Base-by-base conservation (phyloP, 1,140 invertebrate genomes). In the Mactra quadrangularis region DNA sequence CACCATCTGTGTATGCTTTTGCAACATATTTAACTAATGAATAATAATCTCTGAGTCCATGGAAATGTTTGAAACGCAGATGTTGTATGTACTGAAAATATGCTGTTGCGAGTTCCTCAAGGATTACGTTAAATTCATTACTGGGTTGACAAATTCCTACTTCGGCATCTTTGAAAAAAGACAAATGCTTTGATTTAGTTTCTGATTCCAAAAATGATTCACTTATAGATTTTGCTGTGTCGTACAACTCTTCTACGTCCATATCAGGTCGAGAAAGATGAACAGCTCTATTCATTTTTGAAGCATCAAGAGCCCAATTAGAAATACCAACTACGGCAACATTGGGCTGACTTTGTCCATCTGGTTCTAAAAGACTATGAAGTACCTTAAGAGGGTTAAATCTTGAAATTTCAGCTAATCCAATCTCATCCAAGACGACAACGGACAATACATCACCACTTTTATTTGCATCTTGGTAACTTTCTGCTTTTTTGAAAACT, bases 31-130 rank as follows among this genome's bases (percentile, higher is more conserved):
- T 90, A 13, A 88, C 87, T 22, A 90, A 57, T 13, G 89, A 87
- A 57, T 90, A 90, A 57, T 83, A 90, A 38, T 90, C 89, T 45
- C 89, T 72, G 3, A 90, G 75, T 6, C 89, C 89, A 85, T 90
- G 89, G 60, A 89, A 90, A 68, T 90, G 87, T 59, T 81, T 64
- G 41, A 88, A 87, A n/a, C 60, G 59, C 59, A 88, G 86, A 13
- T 85, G 33, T 38, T 57, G n/a, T 17, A 38, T 70, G 72, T 89
- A 88, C 19, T 55, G 50, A 35, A 13, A 59, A 72, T 88, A 90
- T 25, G 85, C 85, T 0, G 66, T 7, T 33, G 89, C 85, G 3
- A 90, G 68, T 47, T 25, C 50, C 22, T 75, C 17, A 90, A 45
- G n/a, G 66, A 3, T 41, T 53, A 17, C 19, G 33, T 68, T 79